Evolutionary conservation across 2,888 invertebrate species (phyloP).

Genomic region (Polyommatus iphigenia): DNA sequence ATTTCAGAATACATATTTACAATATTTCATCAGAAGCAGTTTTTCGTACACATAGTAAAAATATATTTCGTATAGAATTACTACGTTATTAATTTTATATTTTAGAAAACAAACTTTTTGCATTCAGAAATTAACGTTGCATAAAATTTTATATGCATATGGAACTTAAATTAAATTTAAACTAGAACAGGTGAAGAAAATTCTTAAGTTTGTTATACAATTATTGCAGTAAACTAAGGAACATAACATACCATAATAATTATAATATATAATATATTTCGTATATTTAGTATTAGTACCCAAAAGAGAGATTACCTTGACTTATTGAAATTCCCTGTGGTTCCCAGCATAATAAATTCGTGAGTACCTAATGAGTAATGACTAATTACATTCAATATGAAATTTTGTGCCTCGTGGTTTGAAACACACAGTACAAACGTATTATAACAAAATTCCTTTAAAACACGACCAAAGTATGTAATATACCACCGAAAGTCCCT

Average conservation of each 20-base stretch:
- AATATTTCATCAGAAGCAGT: neutral
- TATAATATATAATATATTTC: neutral
- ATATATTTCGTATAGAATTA: constrained; percentile 6
- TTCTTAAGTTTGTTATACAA: neutral
- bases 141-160: neutral
- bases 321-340: neutral
- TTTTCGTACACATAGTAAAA: constrained; percentile 11
- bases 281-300: too few species aligned
- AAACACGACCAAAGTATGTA: too few species aligned
- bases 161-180: neutral
- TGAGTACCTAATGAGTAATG: too few species aligned
- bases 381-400: too few species aligned
- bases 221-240: neutral
- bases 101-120: neutral
- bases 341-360: neutral
- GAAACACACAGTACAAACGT: too few species aligned
- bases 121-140: neutral
- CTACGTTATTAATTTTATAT: neutral
- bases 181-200: neutral
- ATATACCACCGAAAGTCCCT: too few species aligned
- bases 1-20: constrained; percentile 26
- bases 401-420: too few species aligned
- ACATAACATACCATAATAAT: neutral
- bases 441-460: too few species aligned
- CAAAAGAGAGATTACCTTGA: neutral